phyloP scores from a whole-genome alignment of 2,888 invertebrate species.

The Zaprionus obscuricornis region DNA sequence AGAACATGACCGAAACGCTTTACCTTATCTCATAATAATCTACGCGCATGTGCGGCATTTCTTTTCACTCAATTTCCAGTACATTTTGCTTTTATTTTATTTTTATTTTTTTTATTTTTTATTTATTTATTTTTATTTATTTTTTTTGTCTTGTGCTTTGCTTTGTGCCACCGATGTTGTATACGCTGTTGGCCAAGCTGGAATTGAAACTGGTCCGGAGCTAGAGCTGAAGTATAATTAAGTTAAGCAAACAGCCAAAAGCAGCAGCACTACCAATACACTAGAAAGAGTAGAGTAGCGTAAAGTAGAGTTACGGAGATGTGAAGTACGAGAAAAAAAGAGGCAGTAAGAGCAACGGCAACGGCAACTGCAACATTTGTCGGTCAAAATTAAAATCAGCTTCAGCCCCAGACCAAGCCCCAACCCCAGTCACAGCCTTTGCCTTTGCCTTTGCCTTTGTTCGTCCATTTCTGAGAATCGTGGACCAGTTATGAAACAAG shows the following conservation, averaged over 20 bases:
- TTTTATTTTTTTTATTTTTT: too few relatives aligned
- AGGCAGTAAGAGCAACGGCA: slow-evolving; percentile 35
- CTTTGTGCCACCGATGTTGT: slow-evolving; percentile 49
- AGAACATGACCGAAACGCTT: slow-evolving; percentile 31
- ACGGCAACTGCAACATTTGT: slow-evolving; percentile 62
- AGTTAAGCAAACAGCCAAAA: slow-evolving; percentile 36
- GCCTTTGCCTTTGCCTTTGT: slow-evolving; percentile 64
- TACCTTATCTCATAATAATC: slow-evolving; percentile 71
- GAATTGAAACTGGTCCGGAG: slow-evolving; percentile 18
- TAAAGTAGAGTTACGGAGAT: neutral
- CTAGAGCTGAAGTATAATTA: slow-evolving; percentile 30
- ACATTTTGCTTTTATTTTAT: slow-evolving; percentile 71
- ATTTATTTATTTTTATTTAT: too few relatives aligned
- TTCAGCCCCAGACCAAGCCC: too few relatives aligned
- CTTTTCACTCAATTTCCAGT: slow-evolving; percentile 75
- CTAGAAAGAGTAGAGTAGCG: slow-evolving; percentile 37
- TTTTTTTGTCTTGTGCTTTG: too few relatives aligned
- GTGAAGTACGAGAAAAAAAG: neutral
- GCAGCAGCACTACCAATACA: slow-evolving; percentile 35
- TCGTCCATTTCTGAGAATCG: slow-evolving; percentile 80
- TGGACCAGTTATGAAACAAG: slow-evolving; percentile 83
- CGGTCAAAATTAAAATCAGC: slow-evolving; percentile 81
- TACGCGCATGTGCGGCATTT: slow-evolving; percentile 77
- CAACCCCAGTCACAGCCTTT: neutral
- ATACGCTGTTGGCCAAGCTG: slow-evolving; percentile 46